Percentiles rank a stretch among this genome's conserved stretches.
Conservation (phyloP, 2,113 vertebrate species). For the Cynocephalus volans region DNA sequence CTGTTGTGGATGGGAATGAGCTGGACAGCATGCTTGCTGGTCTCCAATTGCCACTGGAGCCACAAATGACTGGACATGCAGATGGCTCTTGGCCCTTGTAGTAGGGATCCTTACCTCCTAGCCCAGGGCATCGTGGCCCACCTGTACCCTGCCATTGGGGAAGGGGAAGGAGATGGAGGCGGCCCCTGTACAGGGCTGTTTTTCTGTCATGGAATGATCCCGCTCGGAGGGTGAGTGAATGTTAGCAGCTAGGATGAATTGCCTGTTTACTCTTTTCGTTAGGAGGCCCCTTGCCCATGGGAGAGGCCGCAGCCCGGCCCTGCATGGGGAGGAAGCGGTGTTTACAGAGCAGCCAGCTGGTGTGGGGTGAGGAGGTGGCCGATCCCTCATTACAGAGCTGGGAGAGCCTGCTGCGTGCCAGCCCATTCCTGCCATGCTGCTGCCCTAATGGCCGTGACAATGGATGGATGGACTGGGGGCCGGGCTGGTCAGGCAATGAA, state of each 20-base stretch:
- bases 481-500: constrained; percentile 48
- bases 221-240: neutral
- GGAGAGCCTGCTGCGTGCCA: neutral
- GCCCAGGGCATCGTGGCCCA: neutral
- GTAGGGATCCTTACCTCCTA: no score
- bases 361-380: neutral
- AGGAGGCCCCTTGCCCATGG: constrained; percentile 20
- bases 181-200: neutral
- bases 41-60: neutral
- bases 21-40: neutral
- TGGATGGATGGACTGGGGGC: neutral
- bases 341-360: constrained; percentile 57
- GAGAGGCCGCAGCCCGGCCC: constrained; percentile 30
- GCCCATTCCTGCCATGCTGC: neutral
- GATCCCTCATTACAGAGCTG: constrained; percentile 13
- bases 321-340: neutral
- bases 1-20: neutral
- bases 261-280: constrained; percentile 53
- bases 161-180: no score
- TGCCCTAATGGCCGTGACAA: neutral
- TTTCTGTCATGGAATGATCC: neutral
- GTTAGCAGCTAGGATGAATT: neutral
- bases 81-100: neutral
- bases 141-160: neutral
- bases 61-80: neutral